Conservation (phyloP, 2,888 invertebrate genomes). For the Leucania comma region DNA sequence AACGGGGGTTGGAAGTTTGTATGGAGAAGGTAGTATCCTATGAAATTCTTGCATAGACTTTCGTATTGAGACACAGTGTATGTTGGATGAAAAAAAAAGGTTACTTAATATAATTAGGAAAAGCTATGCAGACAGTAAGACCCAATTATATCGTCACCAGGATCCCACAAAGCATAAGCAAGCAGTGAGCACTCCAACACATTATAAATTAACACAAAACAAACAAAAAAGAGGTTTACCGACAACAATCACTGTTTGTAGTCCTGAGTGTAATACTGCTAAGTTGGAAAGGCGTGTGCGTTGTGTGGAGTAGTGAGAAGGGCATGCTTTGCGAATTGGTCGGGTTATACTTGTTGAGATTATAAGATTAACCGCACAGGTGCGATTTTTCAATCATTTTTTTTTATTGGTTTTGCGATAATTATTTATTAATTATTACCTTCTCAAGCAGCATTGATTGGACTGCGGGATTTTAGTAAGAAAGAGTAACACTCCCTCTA, state of each 20-base stretch:
- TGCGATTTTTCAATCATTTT: not conserved
- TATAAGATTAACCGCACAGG: slow-evolving; percentile 18
- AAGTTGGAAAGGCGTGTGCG: not conserved
- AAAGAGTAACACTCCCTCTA: no score
- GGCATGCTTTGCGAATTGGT: not conserved
- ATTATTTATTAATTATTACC: no score
- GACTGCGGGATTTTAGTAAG: no score
- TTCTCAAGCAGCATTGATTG: no score
- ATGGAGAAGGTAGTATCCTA: no score
- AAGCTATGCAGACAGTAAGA: not conserved
- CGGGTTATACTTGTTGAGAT: slow-evolving; percentile 39
- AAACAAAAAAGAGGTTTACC: slow-evolving; percentile 25
- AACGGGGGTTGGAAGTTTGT: no score
- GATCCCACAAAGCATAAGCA: not conserved
- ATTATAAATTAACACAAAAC: slow-evolving; percentile 40
- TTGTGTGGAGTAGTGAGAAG: not conserved
- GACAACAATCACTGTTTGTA: slow-evolving; percentile 39
- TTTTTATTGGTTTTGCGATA: no score
- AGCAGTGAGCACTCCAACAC: not conserved
- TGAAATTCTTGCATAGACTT: no score
- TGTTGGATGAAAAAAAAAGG: no score
- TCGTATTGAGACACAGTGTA: no score
- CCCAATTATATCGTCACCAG: not conserved
- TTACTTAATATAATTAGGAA: no score
- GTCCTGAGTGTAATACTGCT: not conserved